phyloP scores from a whole-genome alignment of 1,140 invertebrate genomes.

The Rhopalosiphum padi region DNA sequence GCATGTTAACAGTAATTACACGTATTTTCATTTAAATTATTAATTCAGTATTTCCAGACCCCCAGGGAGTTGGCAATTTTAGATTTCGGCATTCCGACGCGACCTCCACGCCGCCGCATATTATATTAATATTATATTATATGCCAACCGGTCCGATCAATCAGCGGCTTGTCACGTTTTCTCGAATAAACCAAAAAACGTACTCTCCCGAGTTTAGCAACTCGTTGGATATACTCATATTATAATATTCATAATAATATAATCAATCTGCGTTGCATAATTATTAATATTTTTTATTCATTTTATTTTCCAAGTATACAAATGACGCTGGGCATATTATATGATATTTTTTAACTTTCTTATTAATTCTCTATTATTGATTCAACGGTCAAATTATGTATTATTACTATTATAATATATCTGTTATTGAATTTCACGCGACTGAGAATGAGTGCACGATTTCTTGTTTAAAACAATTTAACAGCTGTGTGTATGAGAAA shows the following conservation, averaged over 20 bases:
- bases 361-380: slow-evolving; percentile 7
- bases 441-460: background rate
- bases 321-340: background rate
- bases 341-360: background rate
- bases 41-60: background rate
- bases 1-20: background rate
- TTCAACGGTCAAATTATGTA: background rate
- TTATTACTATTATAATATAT: background rate
- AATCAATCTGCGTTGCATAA: background rate
- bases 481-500: background rate
- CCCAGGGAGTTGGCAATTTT: slow-evolving; percentile 25
- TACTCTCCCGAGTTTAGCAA: background rate
- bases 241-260: background rate
- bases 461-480: slow-evolving; percentile 24
- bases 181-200: background rate
- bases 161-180: slow-evolving; percentile 38
- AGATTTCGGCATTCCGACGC: slow-evolving; percentile 28
- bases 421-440: background rate
- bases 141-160: slow-evolving; percentile 50
- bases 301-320: background rate
- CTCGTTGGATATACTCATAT: background rate
- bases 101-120: background rate
- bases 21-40: slow-evolving; percentile 18
- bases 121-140: background rate
- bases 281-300: background rate